Evolutionary conservation across 2,113 vertebrate species (phyloP).

Genomic region (Rissa tridactyla): DNA sequence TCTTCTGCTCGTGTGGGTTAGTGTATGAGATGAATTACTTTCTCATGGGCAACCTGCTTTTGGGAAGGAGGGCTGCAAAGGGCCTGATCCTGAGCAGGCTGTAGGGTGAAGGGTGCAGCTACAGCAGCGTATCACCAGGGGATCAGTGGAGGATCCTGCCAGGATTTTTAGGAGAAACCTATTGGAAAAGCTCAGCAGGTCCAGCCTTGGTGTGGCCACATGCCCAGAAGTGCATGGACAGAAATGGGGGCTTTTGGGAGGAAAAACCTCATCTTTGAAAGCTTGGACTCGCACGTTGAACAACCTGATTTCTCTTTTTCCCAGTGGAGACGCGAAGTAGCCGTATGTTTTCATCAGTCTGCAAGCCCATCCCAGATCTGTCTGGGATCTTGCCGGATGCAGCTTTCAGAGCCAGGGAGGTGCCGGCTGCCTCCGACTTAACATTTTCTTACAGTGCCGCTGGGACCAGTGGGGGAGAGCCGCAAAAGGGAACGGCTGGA

Average conservation of each 20-base stretch:
- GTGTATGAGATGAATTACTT: not conserved
- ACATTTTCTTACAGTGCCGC: accelerated
- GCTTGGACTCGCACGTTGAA: accelerated
- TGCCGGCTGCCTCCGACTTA: not conserved
- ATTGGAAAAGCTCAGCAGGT: not conserved
- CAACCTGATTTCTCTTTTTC: accelerated
- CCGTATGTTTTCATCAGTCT: not conserved
- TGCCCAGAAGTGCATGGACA: accelerated
- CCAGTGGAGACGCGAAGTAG: accelerated
- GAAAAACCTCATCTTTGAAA: not conserved
- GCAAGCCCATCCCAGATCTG: not conserved
- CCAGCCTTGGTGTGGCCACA: not conserved
- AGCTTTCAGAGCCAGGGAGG: not conserved
- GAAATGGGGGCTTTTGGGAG: accelerated
- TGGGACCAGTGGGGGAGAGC: not conserved
- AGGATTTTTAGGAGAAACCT: not conserved
- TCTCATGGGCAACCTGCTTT: accelerated
- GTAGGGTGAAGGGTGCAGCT: not conserved
- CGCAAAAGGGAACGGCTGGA: not conserved
- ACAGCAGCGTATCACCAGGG: accelerated
- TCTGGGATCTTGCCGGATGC: not conserved
- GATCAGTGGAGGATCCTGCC: accelerated
- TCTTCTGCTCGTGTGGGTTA: not conserved
- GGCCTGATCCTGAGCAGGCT: not conserved
- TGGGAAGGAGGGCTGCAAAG: not conserved